These are phyloP conservation scores for Uria lomvia DNA, from an alignment of 2,113 vertebrate genomes.

Conservation along the genomic window DNA sequence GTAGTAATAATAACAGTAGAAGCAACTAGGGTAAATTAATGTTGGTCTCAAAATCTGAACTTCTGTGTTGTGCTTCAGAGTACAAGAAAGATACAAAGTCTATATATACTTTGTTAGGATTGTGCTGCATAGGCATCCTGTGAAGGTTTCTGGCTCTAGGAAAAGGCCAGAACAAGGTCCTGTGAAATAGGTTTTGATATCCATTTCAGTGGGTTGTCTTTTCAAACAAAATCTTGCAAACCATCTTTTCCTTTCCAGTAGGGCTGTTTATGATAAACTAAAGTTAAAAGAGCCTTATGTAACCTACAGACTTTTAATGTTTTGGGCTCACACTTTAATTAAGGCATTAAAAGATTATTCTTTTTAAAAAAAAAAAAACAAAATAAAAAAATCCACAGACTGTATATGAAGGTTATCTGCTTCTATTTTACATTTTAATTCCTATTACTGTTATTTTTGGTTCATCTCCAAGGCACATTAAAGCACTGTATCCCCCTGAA, in stretches of 20 bases:
- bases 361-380: background rate
- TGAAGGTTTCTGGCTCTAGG: background rate
- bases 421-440: background rate
- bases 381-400: background rate
- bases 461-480: background rate
- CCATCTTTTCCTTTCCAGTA: background rate
- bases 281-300: background rate
- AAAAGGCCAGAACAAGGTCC: background rate
- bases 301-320: background rate
- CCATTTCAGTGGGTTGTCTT: background rate
- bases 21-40: background rate
- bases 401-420: background rate
- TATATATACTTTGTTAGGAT: background rate
- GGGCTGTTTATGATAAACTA: background rate
- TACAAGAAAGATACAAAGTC: background rate
- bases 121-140: background rate
- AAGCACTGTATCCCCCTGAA: background rate
- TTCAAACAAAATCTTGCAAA: background rate
- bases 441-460: conserved; percentile 5
- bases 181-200: background rate
- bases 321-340: background rate
- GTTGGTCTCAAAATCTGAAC: background rate
- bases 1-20: background rate
- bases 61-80: background rate
- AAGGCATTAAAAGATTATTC: background rate